Base-by-base conservation (phyloP, 1,140 invertebrate species). In the Vollenhovia emeryi region DNA sequence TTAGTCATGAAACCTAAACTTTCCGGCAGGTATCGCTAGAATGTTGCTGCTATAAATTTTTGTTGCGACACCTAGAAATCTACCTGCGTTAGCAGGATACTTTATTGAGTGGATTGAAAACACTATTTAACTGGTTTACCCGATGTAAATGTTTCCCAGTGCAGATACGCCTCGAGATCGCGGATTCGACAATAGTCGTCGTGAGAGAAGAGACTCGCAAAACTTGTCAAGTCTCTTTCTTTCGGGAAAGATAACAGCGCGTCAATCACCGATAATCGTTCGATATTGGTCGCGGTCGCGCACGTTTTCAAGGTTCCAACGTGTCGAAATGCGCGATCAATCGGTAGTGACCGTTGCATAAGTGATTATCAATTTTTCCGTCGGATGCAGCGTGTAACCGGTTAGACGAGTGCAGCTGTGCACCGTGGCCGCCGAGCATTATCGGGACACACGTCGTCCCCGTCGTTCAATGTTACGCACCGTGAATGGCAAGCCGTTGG, bases 291-390 rank as follows among this genome's bases (percentile, higher is more conserved):
- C 30, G 18, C 5, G 45, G 24, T 13, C 45, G 21, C 30, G 21
- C 9, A 21, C 8, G 4, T 52, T 48, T 79, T 68, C 45, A 79
- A 40, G 33, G 33, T 36, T 36, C 7, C 40, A 24, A 50, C 11
- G 0, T 11, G 21, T 18, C 48, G 33, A 68, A 55, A 79, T 6
- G 33, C 33, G 5, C 30, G 24, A 18, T 66, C 33, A 13, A 68
- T n/a, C 1, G 45, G 2, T 18, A 40, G 15, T 33, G 18, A 45
- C 74, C 60, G 62, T 79, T 79, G 62, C 45, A 33, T 79, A 79
- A 79, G 60, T 52, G 76, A 68, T 52, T 40, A 79, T 79, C 62
- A 79, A 68, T 68, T 79, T 79, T 73, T 68, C 43, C 11, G 33
- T 52, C 59, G n/a, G 15, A 3, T 36, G n/a, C 55, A 62, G 18